Evolutionary conservation across 2,888 invertebrate species (phyloP).

Genomic region (Gisinianus flammeolus): DNA sequence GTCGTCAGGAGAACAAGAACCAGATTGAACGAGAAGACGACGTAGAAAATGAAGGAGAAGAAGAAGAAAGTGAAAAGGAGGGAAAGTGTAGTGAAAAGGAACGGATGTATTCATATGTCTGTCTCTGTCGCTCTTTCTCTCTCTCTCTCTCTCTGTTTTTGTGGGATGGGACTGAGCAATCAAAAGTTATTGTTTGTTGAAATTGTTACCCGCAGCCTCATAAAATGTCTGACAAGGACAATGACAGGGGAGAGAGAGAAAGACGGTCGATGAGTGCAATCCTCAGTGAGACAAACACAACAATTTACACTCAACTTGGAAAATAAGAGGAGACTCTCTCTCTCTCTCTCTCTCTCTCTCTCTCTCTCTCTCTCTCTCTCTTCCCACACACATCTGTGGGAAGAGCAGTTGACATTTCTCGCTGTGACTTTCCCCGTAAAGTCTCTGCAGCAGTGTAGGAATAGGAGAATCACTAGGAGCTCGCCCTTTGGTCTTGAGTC

Average conservation of each 20-base stretch:
- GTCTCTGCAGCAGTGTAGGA: no score
- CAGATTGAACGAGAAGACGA: no score
- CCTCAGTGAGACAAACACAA: conserved; percentile 28
- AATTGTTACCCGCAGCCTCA: conserved; percentile 43
- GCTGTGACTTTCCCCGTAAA: no score
- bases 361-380: neutral
- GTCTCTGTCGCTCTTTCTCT: neutral
- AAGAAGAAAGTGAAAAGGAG: neutral
- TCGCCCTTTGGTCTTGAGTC: conserved; percentile 7
- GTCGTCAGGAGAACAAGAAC: no score
- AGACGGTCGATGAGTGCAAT: conserved; percentile 15
- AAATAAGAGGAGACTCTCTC: neutral
- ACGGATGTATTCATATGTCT: neutral
- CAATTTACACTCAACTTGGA: conserved; percentile 38
- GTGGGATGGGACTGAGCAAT: conserved; percentile 37
- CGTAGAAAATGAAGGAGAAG: neutral
- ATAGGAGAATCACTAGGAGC: no score
- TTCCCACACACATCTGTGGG: neutral
- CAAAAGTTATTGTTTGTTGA: conserved; percentile 48
- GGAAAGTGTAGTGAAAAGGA: neutral
- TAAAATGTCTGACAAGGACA: conserved; percentile 39
- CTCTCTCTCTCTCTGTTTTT: neutral
- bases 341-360: neutral
- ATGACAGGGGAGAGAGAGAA: neutral
- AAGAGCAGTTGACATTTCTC: no score